Base-by-base conservation (phyloP, 2,888 invertebrate genomes). In the Drosophila leonis region DNA sequence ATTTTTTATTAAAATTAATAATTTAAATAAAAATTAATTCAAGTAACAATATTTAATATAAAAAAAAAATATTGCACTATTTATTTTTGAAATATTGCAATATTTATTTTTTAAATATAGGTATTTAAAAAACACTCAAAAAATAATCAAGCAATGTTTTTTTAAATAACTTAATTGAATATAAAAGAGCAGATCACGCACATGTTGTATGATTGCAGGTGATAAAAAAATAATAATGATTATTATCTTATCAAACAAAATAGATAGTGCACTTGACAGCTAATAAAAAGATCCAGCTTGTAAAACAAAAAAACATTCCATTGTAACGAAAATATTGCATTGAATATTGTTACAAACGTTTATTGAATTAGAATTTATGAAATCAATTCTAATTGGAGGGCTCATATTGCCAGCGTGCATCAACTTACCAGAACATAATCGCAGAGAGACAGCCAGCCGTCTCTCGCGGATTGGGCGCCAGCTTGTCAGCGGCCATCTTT, bases 371-470 rank as follows among this genome's bases (percentile, higher is more conserved):
- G n/a, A 54, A 39, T 39, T 55, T 39, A 29, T 12, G 13, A 15
- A 8, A 7, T 0, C 1, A 39, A 37, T 51, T 52, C 52, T 4
- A 33, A 20, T 35, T 52, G 35, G 20, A 13, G 27, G 15, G 0
- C 2, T 13, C 8, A 9, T 6, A 20, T 18, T 20, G 24, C 13
- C 4, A 13, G n/a, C 3, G 9, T 24, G 10, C 9, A 33, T 44
- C 8, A 2, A 83, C 92, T 86, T 85, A 93, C 93, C 95, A 95
- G 92, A 95, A 96, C 55, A 95, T 92, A 15, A 96, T 90, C 54
- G 95, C 93, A 3, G 96, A 95, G 4, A 96, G 78, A 2, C 94
- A 80, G 86, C 94, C 95, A 2, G 95, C 94, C 44, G 91, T 93
- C 80, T 94, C 94, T 51, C 94, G 93, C 1, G 95, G 95, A 93